These are phyloP conservation scores for Agonopterix heracliana DNA, from an alignment of 2,888 invertebrate genomes.

Conservation along the genomic window DNA sequence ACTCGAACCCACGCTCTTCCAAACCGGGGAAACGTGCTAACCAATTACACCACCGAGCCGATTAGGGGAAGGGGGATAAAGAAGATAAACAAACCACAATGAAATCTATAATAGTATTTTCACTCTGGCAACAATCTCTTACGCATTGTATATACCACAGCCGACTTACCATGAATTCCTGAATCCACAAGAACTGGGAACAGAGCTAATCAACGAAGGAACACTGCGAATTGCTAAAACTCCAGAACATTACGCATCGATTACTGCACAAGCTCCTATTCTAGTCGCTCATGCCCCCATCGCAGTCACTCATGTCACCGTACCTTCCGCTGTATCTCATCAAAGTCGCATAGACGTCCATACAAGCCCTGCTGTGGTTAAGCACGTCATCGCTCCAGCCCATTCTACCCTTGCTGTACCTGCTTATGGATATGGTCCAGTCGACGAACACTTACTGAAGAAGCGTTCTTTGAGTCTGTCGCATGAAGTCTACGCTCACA, in stretches of 20 bases:
- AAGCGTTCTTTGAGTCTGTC: not conserved
- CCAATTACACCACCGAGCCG: no score
- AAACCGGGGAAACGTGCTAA: no score
- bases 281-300: not conserved
- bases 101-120: not conserved
- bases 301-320: not conserved
- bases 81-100: not conserved
- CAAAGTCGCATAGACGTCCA: slow-evolving; percentile 2
- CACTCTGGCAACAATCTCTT: not conserved
- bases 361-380: not conserved
- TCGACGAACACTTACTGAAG: not conserved
- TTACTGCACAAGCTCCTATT: not conserved
- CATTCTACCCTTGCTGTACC: not conserved
- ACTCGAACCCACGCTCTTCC: no score
- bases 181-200: slow-evolving; percentile 66
- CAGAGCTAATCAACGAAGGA: slow-evolving; percentile 66
- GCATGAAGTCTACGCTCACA: not conserved
- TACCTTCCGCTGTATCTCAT: slow-evolving; percentile 1
- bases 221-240: slow-evolving; percentile 40
- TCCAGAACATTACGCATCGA: not conserved
- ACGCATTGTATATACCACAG: slow-evolving; percentile 28
- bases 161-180: slow-evolving; percentile 63
- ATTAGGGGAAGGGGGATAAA: no score
- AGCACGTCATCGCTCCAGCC: not conserved
- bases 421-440: not conserved